Evolutionary conservation across 2,113 vertebrate genomes (phyloP).

Genomic region (Aspiorhynchus laticeps): DNA sequence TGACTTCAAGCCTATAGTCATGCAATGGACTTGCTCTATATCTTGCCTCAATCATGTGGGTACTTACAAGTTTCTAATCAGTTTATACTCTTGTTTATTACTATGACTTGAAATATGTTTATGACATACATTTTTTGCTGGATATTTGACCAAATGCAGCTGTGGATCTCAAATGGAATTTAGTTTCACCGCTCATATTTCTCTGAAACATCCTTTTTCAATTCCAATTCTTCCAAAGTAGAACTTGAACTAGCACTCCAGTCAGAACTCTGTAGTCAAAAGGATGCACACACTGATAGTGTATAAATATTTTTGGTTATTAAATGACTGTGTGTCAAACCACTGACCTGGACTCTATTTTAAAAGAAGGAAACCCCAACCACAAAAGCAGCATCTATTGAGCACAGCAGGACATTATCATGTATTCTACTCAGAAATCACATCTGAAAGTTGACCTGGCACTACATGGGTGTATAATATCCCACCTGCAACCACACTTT

Average conservation of each 20-base stretch:
- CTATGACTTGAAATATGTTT: neutral
- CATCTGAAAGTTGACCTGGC: neutral
- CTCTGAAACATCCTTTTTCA: neutral
- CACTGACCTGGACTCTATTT: constrained; percentile 7
- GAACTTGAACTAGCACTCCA: neutral
- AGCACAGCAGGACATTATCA: neutral
- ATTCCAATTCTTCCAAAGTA: neutral
- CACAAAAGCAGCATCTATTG: constrained; percentile 7
- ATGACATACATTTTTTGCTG: neutral
- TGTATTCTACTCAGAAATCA: neutral
- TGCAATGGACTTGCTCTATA: neutral
- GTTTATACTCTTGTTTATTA: neutral
- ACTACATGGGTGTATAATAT: neutral
- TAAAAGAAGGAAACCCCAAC: neutral
- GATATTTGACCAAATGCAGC: neutral
- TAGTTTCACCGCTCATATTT: neutral
- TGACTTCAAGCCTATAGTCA: neutral
- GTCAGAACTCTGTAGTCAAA: neutral
- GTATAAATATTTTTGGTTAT: neutral
- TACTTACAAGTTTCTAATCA: neutral
- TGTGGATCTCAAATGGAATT: neutral
- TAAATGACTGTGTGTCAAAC: neutral
- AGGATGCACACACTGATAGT: neutral
- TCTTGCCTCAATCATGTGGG: neutral
- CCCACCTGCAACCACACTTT: neutral